phyloP scores from a whole-genome alignment of 2,797 vertebrate genomes.

The Pantherophis alleghaniensis region DNA sequence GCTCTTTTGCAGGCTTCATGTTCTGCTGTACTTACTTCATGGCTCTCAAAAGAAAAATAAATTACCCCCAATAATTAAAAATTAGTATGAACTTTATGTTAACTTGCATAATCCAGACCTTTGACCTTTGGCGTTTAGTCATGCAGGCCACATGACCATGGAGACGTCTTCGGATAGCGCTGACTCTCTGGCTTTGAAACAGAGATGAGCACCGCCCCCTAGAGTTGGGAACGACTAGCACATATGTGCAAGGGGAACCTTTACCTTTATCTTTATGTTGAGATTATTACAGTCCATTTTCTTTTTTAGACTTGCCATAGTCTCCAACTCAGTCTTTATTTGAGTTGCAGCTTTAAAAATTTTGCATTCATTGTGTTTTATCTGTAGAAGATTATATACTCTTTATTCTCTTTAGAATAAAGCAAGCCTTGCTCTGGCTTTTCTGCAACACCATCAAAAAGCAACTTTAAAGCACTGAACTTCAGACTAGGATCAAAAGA shows the following conservation, averaged over 20 bases:
- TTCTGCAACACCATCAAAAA: slow-evolving; percentile 34
- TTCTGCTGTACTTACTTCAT: neutral
- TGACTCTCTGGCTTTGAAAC: too few relatives aligned
- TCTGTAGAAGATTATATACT: slow-evolving; percentile 3
- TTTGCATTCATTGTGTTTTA: neutral
- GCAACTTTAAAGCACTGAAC: slow-evolving; percentile 38
- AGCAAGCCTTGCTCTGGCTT: slow-evolving; percentile 2
- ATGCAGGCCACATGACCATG: too few relatives aligned
- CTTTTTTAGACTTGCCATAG: neutral
- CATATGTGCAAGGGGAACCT: too few relatives aligned
- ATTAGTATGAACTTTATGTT: neutral
- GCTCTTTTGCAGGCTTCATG: neutral
- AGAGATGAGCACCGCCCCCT: too few relatives aligned
- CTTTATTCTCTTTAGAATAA: slow-evolving; percentile 20
- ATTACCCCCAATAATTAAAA: neutral
- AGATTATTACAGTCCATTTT: neutral
- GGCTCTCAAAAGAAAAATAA: neutral
- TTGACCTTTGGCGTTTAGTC: neutral
- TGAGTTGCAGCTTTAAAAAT: neutral
- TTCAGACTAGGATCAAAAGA: slow-evolving; percentile 19
- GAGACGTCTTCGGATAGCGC: too few relatives aligned
- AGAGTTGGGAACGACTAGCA: too few relatives aligned
- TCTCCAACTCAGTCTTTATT: neutral
- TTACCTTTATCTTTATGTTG: neutral
- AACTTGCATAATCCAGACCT: neutral